A percentile compares a stretch with the other conserved stretches of the same genome.
Evolutionary conservation across 1,140 invertebrate species (phyloP).

Genomic region (Tetraneura akinire): DNA sequence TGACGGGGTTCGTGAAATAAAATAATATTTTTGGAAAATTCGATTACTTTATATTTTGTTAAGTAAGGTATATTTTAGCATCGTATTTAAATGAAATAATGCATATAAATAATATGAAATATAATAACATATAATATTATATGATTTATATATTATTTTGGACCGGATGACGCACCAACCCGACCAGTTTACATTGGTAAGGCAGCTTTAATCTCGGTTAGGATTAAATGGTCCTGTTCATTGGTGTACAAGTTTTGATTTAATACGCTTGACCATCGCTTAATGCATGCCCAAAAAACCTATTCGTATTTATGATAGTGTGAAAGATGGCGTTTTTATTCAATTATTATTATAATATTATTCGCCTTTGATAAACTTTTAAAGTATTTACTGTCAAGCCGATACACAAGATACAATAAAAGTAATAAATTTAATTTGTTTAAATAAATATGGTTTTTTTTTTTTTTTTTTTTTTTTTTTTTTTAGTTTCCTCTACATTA

Average conservation of each 20-base stretch:
- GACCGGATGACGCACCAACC: neutral
- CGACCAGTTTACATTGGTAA: neutral
- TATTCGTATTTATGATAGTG: neutral
- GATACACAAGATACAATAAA: no score
- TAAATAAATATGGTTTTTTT: no score
- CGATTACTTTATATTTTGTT: neutral
- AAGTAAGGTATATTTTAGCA: constrained; percentile 5
- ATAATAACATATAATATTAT: no score
- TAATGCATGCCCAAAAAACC: neutral
- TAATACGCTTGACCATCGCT: constrained; percentile 5
- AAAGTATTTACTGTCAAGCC: no score
- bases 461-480: no score
- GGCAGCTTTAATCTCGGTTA: constrained; percentile 10
- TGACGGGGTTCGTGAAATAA: neutral
- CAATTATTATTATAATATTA: no score
- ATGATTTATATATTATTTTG: constrained; percentile 31
- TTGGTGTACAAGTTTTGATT: constrained; percentile 30
- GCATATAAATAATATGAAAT: neutral
- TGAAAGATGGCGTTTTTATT: neutral
- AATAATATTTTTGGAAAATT: neutral
- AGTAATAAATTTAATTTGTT: no score
- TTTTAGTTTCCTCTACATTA: no score
- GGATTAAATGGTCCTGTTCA: constrained; percentile 22
- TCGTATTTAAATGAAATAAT: neutral
- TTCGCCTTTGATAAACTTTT: no score